These are phyloP conservation scores for Brienomyrus brachyistius DNA, from an alignment of 2,113 vertebrate species.

Conservation along the genomic window DNA sequence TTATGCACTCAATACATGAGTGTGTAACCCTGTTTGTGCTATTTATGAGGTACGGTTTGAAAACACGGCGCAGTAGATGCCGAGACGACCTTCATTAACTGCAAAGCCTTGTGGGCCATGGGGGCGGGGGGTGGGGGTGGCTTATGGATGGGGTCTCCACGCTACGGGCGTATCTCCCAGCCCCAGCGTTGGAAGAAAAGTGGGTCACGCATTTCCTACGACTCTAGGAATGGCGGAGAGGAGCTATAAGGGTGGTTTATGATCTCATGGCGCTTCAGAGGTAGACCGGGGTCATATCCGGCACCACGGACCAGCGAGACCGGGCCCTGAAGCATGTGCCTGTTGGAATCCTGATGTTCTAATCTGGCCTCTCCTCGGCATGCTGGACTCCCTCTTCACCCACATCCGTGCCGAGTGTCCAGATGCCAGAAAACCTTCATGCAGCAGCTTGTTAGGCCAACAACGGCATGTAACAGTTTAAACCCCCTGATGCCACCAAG, in stretches of 20 bases:
- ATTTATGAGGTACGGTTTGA: not conserved
- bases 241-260: not conserved
- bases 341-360: not conserved
- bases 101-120: not conserved
- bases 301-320: not conserved
- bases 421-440: not conserved
- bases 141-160: not conserved
- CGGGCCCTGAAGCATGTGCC: not conserved
- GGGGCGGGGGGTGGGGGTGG: no score
- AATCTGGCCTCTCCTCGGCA: not conserved
- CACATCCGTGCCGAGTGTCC: not conserved
- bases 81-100: slow-evolving; percentile 8
- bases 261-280: not conserved
- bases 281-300: not conserved
- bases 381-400: not conserved
- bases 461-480: not conserved
- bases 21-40: not conserved
- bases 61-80: not conserved
- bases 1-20: not conserved
- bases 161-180: not conserved
- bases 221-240: not conserved
- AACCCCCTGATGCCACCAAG: not conserved
- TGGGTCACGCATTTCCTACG: not conserved
- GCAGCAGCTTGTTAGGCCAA: not conserved
- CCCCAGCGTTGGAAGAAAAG: no score